Conservation (phyloP, 2,888 invertebrate genomes). For the Operophtera brumata region DNA sequence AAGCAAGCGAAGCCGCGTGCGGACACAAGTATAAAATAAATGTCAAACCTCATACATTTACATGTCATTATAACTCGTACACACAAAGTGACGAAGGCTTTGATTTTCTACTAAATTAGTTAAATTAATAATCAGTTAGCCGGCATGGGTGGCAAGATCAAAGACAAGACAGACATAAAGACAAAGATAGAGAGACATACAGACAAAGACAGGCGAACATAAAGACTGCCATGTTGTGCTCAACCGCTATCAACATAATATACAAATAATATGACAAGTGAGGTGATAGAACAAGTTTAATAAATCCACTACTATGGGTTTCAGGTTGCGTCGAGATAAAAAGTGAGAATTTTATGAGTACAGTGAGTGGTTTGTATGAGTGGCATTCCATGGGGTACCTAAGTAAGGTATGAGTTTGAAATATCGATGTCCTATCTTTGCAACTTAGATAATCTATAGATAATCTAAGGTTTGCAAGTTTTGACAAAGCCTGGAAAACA, state of each 20-base stretch:
- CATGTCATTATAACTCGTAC: too few relatives aligned
- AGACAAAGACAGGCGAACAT: conserved; percentile 14
- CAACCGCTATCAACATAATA: conserved; percentile 40
- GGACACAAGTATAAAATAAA: too few relatives aligned
- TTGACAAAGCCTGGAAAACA: too few relatives aligned
- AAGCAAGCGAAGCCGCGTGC: too few relatives aligned
- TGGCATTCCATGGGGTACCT: too few relatives aligned
- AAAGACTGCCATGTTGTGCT: conserved; percentile 29
- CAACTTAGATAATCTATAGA: too few relatives aligned
- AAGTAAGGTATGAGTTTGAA: too few relatives aligned
- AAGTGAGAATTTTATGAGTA: neutral
- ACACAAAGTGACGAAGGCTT: conserved; percentile 1
- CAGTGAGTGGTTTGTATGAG: too few relatives aligned
- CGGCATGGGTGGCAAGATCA: conserved; percentile 46
- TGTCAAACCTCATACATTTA: too few relatives aligned
- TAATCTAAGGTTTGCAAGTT: too few relatives aligned
- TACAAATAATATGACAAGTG: conserved; percentile 46
- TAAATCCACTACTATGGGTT: conserved; percentile 13
- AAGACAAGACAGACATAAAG: conserved; percentile 20
- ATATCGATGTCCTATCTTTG: too few relatives aligned
- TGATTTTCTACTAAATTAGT: conserved; percentile 9
- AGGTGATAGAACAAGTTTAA: conserved; percentile 6
- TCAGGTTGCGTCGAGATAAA: neutral
- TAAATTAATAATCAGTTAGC: conserved; percentile 12
- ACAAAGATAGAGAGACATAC: conserved; percentile 16